Conservation (phyloP, 2,113 vertebrate genomes). For the Corythornis madagascariensis region DNA sequence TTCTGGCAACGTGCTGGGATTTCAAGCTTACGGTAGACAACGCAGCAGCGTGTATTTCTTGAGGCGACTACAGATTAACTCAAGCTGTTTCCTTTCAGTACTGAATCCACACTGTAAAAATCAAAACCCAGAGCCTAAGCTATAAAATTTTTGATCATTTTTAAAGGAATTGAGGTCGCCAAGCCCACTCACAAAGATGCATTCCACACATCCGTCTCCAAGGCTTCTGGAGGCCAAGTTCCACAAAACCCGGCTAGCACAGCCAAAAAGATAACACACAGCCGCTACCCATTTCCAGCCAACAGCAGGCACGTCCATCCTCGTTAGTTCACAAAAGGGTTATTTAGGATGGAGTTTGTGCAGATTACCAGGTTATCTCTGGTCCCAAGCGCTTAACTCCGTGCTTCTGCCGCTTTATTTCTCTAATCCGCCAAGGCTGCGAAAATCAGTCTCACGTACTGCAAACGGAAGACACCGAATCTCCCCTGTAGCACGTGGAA, state of each 20-base stretch:
- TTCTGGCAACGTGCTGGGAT: background rate
- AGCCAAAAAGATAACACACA: background rate
- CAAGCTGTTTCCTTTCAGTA: background rate
- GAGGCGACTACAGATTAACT: background rate
- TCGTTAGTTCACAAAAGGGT: background rate
- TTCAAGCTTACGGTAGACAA: background rate
- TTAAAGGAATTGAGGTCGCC: background rate
- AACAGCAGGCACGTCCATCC: background rate
- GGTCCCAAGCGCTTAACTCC: background rate
- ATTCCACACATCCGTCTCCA: background rate
- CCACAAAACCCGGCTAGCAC: background rate
- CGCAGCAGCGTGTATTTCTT: fast-evolving
- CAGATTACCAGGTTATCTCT: background rate
- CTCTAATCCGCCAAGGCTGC: background rate
- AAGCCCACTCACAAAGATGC: background rate
- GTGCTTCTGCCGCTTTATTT: background rate
- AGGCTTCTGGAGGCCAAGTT: background rate
- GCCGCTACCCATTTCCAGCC: background rate
- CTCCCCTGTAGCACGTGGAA: background rate
- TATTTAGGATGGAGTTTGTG: background rate
- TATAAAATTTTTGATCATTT: background rate
- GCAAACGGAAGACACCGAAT: background rate
- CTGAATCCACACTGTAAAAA: background rate
- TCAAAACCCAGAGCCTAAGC: background rate
- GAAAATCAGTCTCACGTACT: background rate